phyloP scores from a whole-genome alignment of 2,888 invertebrate species.

The Mechanitis messenoides region DNA sequence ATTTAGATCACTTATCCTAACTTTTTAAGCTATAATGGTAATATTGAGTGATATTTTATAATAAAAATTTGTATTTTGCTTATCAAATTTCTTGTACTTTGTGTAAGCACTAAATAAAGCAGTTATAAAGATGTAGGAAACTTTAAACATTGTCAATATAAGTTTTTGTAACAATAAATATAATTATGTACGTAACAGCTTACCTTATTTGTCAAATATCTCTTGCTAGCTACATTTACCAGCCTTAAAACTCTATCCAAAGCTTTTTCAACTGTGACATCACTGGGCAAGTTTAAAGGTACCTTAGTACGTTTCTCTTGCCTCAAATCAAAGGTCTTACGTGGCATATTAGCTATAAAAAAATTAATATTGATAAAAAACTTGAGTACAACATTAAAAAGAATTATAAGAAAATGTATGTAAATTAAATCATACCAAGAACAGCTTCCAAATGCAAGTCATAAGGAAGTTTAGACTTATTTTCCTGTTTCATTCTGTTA shows the following conservation, averaged over 20 bases:
- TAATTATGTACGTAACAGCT: constrained; percentile 5
- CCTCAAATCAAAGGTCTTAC: constrained; percentile 79
- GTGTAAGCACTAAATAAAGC: no score
- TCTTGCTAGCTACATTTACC: constrained; percentile 95
- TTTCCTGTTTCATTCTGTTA: constrained; percentile 59
- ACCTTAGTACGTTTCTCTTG: constrained; percentile 65
- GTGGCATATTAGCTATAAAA: constrained; percentile 67
- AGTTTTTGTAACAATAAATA: no score
- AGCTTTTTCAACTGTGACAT: constrained; percentile 79
- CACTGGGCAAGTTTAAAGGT: constrained; percentile 73
- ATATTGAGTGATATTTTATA: no score
- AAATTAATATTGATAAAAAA: constrained; percentile 2
- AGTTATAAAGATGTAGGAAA: no score
- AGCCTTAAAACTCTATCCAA: constrained; percentile 88
- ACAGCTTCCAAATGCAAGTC: constrained; percentile 93
- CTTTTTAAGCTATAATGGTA: no score
- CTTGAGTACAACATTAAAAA: background rate
- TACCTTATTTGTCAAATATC: constrained; percentile 95
- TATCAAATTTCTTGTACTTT: no score
- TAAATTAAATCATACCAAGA: constrained; percentile 76
- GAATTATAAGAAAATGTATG: background rate
- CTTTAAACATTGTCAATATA: no score
- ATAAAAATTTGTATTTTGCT: no score
- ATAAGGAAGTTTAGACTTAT: constrained; percentile 80
- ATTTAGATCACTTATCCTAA: no score